Conservation (phyloP, 1,140 invertebrate species). For the Heliconius hewitsoni region DNA sequence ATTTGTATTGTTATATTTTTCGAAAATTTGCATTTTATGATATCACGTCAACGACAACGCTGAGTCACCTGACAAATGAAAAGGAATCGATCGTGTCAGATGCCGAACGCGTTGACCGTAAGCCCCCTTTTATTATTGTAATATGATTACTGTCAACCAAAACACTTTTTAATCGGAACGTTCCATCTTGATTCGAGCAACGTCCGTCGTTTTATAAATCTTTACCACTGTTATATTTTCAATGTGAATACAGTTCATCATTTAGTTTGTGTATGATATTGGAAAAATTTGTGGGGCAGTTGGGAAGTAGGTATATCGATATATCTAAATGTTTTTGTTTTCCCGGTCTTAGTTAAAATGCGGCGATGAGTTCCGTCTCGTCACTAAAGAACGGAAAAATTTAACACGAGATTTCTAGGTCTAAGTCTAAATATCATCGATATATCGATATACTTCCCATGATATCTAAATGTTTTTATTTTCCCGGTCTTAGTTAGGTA, state of each 20-base stretch:
- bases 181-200: slow-evolving; percentile 27
- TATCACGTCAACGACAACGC: slow-evolving; percentile 78
- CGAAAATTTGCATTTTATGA: slow-evolving; percentile 81
- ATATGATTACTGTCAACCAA: slow-evolving; percentile 78
- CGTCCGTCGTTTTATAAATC: slow-evolving; percentile 21
- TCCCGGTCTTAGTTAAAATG: too few species aligned
- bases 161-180: slow-evolving; percentile 43
- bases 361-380: too few species aligned
- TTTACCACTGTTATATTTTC: background rate
- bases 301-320: too few species aligned
- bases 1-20: slow-evolving; percentile 79
- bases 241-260: background rate
- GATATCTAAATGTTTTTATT: too few species aligned
- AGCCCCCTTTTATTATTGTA: slow-evolving; percentile 75
- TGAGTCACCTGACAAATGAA: slow-evolving; percentile 80
- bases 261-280: slow-evolving; percentile 6
- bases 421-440: too few species aligned
- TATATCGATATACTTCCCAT: too few species aligned
- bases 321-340: too few species aligned
- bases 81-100: slow-evolving; percentile 69
- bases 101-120: slow-evolving; percentile 78
- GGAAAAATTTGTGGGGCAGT: too few species aligned
- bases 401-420: too few species aligned
- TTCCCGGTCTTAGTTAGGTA: too few species aligned
- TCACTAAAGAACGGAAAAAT: too few species aligned